phyloP scores from a whole-genome alignment of 2,113 vertebrate species.

The Urocitellus parryii region DNA sequence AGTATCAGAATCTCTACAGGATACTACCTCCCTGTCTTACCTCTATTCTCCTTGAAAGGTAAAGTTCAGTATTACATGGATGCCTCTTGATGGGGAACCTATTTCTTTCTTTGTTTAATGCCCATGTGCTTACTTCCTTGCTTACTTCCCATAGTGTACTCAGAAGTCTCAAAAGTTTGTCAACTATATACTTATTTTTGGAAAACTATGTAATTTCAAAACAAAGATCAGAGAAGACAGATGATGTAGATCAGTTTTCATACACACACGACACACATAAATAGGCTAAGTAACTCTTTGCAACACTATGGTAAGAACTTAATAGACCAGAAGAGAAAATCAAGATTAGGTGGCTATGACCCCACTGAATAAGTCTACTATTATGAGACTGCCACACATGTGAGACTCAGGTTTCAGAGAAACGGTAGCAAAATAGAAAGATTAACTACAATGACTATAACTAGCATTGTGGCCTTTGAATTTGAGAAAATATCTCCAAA shows the following conservation, averaged over 20 bases:
- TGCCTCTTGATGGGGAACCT: neutral
- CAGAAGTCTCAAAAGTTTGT: conserved; percentile 55
- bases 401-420: neutral
- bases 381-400: neutral
- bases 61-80: neutral
- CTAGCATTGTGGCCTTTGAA: neutral
- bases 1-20: neutral
- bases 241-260: neutral
- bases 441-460: neutral
- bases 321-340: conserved; percentile 38
- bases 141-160: neutral
- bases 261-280: neutral
- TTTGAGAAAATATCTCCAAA: conserved; percentile 38
- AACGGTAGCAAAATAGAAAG: neutral
- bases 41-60: neutral
- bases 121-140: neutral
- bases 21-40: neutral
- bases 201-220: conserved; percentile 40
- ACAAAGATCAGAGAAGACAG: conserved; percentile 27
- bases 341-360: conserved; percentile 4
- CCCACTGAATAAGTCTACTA: neutral
- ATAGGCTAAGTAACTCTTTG: conserved; percentile 19
- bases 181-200: neutral
- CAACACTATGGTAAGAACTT: neutral
- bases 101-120: neutral